phyloP scores from a whole-genome alignment of 2,888 invertebrate species.

The Noctua pronuba region DNA sequence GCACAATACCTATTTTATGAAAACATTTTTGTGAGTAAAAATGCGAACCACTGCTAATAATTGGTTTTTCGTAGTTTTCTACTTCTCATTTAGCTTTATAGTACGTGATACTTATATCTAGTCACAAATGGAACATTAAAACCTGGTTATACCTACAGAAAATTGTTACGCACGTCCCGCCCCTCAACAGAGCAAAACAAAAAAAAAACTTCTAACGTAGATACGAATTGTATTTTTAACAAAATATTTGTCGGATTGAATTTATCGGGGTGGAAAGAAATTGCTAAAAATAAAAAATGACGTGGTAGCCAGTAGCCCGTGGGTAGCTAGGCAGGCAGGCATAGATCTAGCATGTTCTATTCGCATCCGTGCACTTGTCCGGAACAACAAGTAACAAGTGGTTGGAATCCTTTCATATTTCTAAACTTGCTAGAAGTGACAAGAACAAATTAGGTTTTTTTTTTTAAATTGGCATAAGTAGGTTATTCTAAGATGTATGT shows the following conservation, averaged over 20 bases:
- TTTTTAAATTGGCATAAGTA: background rate
- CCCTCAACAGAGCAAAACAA: background rate
- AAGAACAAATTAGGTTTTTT: background rate
- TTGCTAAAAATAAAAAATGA: constrained; percentile 34
- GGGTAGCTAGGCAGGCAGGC: constrained; percentile 1
- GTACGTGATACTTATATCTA: background rate
- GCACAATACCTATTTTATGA: background rate
- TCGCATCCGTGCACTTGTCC: constrained; percentile 71
- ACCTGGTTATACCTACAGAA: background rate
- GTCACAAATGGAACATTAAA: background rate
- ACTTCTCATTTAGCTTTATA: background rate
- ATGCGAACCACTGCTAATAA: too few relatives aligned
- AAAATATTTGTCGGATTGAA: constrained; percentile 37
- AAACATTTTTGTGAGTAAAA: background rate
- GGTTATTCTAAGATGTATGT: background rate
- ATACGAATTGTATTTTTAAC: constrained; percentile 29
- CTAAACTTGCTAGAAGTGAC: constrained; percentile 42
- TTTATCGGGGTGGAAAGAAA: constrained; percentile 49
- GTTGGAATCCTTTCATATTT: constrained; percentile 55
- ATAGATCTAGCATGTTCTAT: constrained; percentile 56
- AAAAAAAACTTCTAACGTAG: background rate
- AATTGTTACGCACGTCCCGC: background rate
- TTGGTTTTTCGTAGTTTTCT: background rate
- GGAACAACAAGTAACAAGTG: constrained; percentile 68
- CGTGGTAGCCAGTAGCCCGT: constrained; percentile 13